A percentile compares a stretch with the other conserved stretches of the same genome.
These are phyloP conservation scores for Sweltsa coloradensis DNA, from an alignment of 1,140 invertebrate species.

Conservation along the genomic window DNA sequence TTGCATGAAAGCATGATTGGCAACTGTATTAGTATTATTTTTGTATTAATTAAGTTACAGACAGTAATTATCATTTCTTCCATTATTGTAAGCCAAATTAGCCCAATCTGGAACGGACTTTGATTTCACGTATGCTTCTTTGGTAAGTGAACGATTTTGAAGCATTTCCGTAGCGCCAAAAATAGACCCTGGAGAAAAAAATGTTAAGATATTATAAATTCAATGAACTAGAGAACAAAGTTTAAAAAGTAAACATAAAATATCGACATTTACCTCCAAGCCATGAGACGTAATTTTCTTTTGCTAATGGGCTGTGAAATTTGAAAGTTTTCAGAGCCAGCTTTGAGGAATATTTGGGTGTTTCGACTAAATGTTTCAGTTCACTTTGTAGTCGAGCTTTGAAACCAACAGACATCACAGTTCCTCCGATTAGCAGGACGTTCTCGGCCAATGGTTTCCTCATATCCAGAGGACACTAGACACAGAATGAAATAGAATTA, in stretches of 20 bases:
- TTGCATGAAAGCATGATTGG: too few species aligned
- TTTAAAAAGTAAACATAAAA: conserved; percentile 19
- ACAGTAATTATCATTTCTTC: too few species aligned
- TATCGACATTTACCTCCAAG: conserved; percentile 48
- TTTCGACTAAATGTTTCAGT: conserved; percentile 49
- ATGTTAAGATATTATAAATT: conserved; percentile 12
- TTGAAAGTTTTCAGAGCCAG: conserved; percentile 56
- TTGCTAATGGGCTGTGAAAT: conserved; percentile 64
- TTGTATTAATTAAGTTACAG: too few species aligned
- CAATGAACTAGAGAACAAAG: conserved; percentile 7
- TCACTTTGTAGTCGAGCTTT: conserved; percentile 60
- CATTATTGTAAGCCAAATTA: conserved; percentile 56
- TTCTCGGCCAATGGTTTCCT: conserved; percentile 61
- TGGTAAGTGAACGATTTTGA: conserved; percentile 52
- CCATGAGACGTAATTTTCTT: conserved; percentile 78
- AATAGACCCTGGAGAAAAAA: conserved; percentile 50
- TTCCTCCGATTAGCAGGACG: conserved; percentile 75
- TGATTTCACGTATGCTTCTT: conserved; percentile 58
- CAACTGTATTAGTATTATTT: too few species aligned
- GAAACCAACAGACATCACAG: conserved; percentile 67
- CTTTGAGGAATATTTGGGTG: conserved; percentile 46
- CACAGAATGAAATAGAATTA: too few species aligned
- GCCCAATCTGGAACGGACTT: conserved; percentile 70
- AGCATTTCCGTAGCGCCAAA: conserved; percentile 73
- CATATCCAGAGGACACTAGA: conserved; percentile 64